These are phyloP conservation scores for Punctoribates punctum DNA, from an alignment of 2,888 invertebrate genomes.

Conservation along the genomic window DNA sequence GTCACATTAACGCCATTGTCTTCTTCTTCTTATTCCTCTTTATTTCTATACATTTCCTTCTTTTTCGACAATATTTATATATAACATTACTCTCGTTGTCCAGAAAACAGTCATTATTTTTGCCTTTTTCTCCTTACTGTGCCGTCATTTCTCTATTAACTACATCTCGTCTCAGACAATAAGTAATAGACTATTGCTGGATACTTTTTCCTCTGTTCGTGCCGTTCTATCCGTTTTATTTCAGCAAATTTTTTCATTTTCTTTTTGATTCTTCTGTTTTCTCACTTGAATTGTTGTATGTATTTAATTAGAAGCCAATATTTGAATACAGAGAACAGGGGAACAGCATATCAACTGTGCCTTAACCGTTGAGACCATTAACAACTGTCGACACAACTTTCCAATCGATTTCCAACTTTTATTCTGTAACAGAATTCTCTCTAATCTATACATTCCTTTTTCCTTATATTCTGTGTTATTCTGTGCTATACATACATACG, in stretches of 20 bases:
- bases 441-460: not conserved
- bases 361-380: conserved; percentile 14
- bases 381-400: conserved; percentile 18
- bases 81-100: not conserved
- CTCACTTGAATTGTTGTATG: not conserved
- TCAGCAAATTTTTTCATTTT: not conserved
- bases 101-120: not conserved
- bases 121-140: not conserved
- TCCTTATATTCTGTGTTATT: not conserved
- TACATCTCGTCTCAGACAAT: no score
- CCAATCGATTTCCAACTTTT: not conserved
- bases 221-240: no score
- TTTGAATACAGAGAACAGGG: not conserved
- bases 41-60: no score
- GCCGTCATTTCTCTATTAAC: no score
- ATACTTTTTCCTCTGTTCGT: no score
- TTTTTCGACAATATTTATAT: not conserved
- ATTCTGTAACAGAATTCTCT: not conserved
- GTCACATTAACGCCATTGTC: conserved; percentile 15
- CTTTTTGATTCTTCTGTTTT: not conserved
- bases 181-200: no score
- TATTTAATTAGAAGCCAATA: conserved; percentile 23
- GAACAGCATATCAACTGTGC: not conserved
- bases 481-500: no score
- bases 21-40: not conserved